phyloP scores from a whole-genome alignment of 2,888 invertebrate species.

The Eutolmus rufibarbis region DNA sequence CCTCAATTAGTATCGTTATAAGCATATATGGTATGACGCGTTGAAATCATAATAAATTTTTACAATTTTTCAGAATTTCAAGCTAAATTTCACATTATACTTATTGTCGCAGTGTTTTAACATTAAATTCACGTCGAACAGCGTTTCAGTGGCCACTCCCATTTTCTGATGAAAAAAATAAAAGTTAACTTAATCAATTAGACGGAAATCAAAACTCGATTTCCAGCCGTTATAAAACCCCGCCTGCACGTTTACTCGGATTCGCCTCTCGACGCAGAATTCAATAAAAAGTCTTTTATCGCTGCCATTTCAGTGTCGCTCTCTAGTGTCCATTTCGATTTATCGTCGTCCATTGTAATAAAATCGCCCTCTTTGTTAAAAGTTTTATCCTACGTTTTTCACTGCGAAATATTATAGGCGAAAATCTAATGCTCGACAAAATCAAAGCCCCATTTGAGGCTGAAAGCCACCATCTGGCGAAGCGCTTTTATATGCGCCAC shows the following conservation, averaged over 20 bases:
- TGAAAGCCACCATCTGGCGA: not conserved
- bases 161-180: not conserved
- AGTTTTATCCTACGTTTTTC: not conserved
- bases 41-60: not conserved
- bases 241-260: not conserved
- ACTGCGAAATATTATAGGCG: not conserved
- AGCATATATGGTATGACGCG: no score
- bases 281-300: not conserved
- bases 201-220: not conserved
- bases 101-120: not conserved
- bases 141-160: not conserved
- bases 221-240: not conserved
- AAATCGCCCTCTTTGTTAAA: not conserved
- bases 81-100: not conserved
- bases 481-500: not conserved
- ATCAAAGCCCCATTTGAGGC: not conserved
- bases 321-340: constrained; percentile 15
- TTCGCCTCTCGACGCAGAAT: not conserved
- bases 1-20: no score
- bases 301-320: not conserved
- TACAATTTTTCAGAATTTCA: not conserved
- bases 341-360: constrained; percentile 13
- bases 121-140: not conserved
- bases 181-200: not conserved
- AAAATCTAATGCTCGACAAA: not conserved